Percentiles rank a stretch among this genome's conserved stretches.
These are phyloP conservation scores for Xanthia icteritia DNA, from an alignment of 2,888 invertebrate genomes.

Conservation along the genomic window DNA sequence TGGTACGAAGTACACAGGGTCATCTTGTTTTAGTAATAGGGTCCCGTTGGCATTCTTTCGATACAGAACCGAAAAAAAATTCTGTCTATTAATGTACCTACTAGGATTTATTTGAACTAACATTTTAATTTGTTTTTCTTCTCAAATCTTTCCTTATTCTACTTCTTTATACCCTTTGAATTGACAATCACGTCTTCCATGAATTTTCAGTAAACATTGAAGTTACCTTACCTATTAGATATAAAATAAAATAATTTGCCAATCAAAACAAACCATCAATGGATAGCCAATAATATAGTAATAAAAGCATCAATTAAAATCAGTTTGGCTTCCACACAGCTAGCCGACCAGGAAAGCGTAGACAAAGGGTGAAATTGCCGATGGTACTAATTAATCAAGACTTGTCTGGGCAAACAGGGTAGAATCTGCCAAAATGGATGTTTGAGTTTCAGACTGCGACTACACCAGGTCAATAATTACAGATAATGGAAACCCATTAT, in stretches of 20 bases:
- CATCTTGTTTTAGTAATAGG: neutral
- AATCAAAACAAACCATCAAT: neutral
- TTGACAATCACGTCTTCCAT: neutral
- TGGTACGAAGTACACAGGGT: too few relatives aligned
- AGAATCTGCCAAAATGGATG: constrained; percentile 66
- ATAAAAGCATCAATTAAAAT: constrained; percentile 61
- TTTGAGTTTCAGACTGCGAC: constrained; percentile 72
- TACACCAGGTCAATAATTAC: too few relatives aligned
- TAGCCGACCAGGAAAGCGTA: constrained; percentile 62
- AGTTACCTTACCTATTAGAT: neutral
- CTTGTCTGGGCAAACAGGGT: constrained; percentile 80
- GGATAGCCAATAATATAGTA: constrained; percentile 30
- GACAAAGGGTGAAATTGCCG: constrained; percentile 69
- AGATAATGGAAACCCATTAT: constrained; percentile 72
- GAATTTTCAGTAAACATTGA: neutral
- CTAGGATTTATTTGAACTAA: neutral
- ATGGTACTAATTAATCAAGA: constrained; percentile 80
- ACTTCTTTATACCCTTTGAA: neutral
- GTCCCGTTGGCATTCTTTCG: neutral
- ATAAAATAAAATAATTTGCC: neutral
- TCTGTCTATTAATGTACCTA: neutral
- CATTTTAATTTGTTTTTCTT: neutral
- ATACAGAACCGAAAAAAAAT: neutral
- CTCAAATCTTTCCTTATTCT: neutral
- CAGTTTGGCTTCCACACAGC: constrained; percentile 42